Conservation (phyloP, 2,113 vertebrate species). For the Chroicocephalus ridibundus region DNA sequence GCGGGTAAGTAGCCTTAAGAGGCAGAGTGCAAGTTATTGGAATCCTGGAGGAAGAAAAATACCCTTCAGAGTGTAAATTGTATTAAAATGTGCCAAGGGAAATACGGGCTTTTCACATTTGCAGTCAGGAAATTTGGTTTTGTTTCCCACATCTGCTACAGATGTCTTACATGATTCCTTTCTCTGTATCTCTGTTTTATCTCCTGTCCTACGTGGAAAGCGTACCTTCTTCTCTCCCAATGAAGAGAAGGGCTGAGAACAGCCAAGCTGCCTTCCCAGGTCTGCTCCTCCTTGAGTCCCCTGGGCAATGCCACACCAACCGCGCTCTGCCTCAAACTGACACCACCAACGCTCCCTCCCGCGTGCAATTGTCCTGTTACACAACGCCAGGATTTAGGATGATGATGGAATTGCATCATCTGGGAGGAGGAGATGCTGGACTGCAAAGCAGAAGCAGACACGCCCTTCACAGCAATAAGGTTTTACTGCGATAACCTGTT, state of each 20-base stretch:
- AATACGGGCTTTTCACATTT: accelerated
- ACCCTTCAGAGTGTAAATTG: neutral
- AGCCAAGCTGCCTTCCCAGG: neutral
- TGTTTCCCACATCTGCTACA: neutral
- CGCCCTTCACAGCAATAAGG: neutral
- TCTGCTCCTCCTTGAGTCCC: neutral
- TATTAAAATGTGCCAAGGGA: neutral
- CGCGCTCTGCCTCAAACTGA: accelerated
- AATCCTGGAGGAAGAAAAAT: neutral
- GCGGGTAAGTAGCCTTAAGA: neutral
- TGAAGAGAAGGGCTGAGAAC: neutral
- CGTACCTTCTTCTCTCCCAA: neutral
- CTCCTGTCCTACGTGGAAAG: neutral
- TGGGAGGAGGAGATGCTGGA: neutral
- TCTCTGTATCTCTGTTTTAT: neutral
- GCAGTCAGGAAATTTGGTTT: neutral
- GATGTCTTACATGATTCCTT: neutral
- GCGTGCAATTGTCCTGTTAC: neutral
- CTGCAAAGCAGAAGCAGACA: neutral
- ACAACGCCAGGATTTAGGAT: neutral
- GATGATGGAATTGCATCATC: neutral
- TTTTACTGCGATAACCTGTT: neutral
- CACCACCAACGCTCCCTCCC: neutral
- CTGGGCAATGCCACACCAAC: neutral
- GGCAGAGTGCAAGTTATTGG: neutral